Percentiles rank a stretch among this genome's conserved stretches.
Evolutionary conservation across 2,113 vertebrate species (phyloP).

Genomic region (Pollimyrus isidori): DNA sequence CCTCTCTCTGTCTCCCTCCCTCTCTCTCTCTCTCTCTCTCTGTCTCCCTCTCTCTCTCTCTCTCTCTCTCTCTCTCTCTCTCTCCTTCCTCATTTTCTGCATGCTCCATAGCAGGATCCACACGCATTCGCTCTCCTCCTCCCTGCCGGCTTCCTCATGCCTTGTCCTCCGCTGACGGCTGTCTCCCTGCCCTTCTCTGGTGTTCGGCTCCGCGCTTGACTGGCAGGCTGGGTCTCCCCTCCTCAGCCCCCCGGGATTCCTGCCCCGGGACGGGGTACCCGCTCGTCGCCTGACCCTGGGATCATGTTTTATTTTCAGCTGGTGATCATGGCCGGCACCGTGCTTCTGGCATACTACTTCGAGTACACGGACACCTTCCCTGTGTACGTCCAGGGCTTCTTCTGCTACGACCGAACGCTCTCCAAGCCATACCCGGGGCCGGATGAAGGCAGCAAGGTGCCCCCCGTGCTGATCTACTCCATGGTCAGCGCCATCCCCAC

Average conservation of each 20-base stretch:
- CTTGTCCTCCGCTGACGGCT: constrained; percentile 26
- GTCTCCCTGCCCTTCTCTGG: constrained; percentile 3
- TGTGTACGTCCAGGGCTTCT: constrained; percentile 75
- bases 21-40: constrained; percentile 14
- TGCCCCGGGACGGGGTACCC: constrained; percentile 21
- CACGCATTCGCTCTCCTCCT: constrained; percentile 28
- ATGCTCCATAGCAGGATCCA: constrained; percentile 24
- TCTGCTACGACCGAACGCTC: constrained; percentile 74
- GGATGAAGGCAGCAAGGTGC: constrained; percentile 69
- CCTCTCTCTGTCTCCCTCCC: background rate
- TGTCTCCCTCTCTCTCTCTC: background rate
- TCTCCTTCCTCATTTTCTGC: constrained; percentile 9
- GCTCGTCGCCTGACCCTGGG: constrained; percentile 38
- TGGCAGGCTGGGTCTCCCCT: background rate
- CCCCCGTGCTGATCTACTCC: constrained; percentile 69
- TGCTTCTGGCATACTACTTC: constrained; percentile 77
- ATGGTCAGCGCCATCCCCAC: constrained; percentile 69
- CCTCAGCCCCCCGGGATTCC: constrained; percentile 21
- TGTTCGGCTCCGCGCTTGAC: background rate
- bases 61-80: background rate
- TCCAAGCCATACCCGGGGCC: constrained; percentile 74
- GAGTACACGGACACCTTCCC: constrained; percentile 77
- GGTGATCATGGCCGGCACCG: constrained; percentile 78
- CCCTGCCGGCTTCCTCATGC: constrained; percentile 23
- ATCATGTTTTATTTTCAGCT: constrained; percentile 80